Evolutionary conservation across 2,797 vertebrate genomes (phyloP).

Genomic region (Rhinophrynus dorsalis): DNA sequence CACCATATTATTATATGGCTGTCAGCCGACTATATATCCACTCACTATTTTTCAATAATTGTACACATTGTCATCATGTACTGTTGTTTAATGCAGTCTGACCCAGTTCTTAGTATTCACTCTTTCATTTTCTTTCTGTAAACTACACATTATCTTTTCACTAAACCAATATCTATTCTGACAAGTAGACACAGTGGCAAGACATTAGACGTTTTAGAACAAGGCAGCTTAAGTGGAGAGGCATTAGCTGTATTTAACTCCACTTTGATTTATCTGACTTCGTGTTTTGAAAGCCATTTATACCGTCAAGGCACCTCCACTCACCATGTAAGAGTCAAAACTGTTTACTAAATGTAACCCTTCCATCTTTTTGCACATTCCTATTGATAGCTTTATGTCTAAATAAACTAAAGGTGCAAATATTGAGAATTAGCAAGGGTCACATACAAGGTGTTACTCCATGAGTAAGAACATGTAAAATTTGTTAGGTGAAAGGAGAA

Average conservation of each 20-base stretch:
- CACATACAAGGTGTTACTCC: no score
- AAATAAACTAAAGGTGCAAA: background rate
- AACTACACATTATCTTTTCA: background rate
- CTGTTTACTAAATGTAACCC: background rate
- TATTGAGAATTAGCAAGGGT: background rate
- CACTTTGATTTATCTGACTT: constrained; percentile 9
- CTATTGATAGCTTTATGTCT: background rate
- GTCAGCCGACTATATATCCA: no score
- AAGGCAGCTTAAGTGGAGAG: background rate
- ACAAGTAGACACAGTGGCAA: constrained; percentile 13
- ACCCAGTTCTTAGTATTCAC: background rate
- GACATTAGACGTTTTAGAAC: background rate
- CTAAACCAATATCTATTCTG: background rate
- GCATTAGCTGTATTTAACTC: constrained; percentile 26
- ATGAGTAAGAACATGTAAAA: no score
- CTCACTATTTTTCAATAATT: no score
- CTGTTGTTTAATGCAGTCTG: no score
- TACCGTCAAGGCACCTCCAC: background rate
- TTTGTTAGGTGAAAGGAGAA: no score
- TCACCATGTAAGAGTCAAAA: constrained; percentile 17
- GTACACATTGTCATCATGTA: no score
- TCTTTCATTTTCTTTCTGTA: background rate
- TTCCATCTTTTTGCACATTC: background rate
- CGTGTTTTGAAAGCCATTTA: constrained; percentile 10
- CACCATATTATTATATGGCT: no score